phyloP scores from a whole-genome alignment of 2,113 vertebrate species.

The Eolophus roseicapilla region DNA sequence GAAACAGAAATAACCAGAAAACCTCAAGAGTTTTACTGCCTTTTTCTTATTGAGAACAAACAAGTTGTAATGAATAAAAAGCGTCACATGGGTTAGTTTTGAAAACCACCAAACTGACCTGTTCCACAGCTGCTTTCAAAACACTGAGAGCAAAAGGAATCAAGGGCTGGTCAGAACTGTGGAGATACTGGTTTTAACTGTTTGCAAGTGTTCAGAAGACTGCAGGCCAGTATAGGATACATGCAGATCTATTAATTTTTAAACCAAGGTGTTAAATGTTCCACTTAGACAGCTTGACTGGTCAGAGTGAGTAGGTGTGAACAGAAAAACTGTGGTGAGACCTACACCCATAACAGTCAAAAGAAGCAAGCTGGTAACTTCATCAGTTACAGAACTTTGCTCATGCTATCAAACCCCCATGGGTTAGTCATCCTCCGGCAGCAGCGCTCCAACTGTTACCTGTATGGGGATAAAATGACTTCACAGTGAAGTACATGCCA shows the following conservation, averaged over 20 bases:
- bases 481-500: not conserved
- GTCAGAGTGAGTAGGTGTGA: not conserved
- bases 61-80: not conserved
- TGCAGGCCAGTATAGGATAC: not conserved
- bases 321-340: not conserved
- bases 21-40: conserved; percentile 10
- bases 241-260: not conserved
- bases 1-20: conserved; percentile 43
- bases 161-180: not conserved
- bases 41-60: conserved; percentile 1
- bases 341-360: not conserved
- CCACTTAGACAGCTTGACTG: not conserved
- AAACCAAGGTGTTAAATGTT: not conserved
- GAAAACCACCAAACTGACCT: not conserved
- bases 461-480: not conserved
- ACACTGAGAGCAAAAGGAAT: not conserved
- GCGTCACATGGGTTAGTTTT: not conserved
- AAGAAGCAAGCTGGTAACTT: not conserved
- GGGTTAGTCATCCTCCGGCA: not conserved
- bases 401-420: not conserved
- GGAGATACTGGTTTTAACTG: not conserved
- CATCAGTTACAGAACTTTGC: not conserved
- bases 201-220: not conserved
- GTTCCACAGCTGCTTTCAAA: not conserved
- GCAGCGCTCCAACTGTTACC: not conserved